Evolutionary conservation across 2,797 vertebrate species (phyloP).

Genomic region (Syndactyla subalaris): DNA sequence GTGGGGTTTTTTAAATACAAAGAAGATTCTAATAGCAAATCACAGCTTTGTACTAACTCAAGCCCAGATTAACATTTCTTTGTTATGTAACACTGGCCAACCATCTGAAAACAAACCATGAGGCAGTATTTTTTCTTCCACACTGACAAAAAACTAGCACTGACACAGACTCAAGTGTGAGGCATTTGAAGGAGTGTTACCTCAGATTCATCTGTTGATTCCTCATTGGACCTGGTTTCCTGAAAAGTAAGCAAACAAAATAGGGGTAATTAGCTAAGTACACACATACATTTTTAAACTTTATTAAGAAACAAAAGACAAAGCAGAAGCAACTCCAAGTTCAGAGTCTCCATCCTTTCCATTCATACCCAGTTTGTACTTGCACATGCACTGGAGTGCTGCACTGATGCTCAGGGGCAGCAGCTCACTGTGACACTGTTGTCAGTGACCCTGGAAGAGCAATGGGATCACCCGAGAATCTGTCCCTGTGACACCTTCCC

Average conservation of each 20-base stretch:
- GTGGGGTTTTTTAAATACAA: neutral
- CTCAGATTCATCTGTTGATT: conserved; percentile 96
- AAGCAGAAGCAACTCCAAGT: neutral
- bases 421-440: neutral
- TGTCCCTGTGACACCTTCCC: neutral
- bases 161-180: neutral
- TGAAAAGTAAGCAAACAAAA: conserved; percentile 71
- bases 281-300: neutral
- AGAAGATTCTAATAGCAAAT: neutral
- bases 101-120: neutral
- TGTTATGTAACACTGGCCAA: neutral
- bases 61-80: neutral
- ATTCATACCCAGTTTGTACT: neutral
- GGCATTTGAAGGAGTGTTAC: conserved; percentile 76
- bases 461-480: neutral
- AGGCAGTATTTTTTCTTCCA: neutral
- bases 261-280: neutral
- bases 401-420: neutral
- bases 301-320: neutral
- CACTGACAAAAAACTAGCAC: neutral
- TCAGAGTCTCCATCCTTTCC: neutral
- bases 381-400: neutral
- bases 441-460: neutral
- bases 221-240: conserved; percentile 85
- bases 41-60: neutral